Conservation (phyloP, 2,888 invertebrate species). For the Aleiodes alternator region DNA sequence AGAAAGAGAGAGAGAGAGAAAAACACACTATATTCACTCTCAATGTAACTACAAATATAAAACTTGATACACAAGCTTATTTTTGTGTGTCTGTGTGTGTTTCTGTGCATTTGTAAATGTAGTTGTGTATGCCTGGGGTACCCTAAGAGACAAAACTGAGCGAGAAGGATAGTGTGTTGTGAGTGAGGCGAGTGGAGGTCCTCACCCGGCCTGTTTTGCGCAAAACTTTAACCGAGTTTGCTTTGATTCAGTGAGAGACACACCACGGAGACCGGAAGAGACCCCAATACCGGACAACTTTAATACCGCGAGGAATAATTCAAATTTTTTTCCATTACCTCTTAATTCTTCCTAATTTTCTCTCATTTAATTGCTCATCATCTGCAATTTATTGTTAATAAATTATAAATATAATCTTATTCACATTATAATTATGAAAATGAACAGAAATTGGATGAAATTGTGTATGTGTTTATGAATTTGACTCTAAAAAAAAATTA, state of each 20-base stretch:
- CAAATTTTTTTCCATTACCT: neutral
- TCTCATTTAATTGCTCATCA: too few relatives aligned
- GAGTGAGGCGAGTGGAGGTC: constrained; percentile 53
- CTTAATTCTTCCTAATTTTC: neutral
- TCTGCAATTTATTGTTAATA: neutral
- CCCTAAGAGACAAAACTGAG: constrained; percentile 62
- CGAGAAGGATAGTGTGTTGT: constrained; percentile 43
- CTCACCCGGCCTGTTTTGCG: constrained; percentile 63
- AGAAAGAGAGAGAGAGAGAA: too few relatives aligned
- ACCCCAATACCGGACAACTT: constrained; percentile 63
- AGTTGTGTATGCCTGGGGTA: constrained; percentile 21
- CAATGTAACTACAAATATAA: too few relatives aligned
- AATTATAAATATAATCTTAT: neutral
- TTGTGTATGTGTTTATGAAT: neutral
- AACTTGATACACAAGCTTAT: too few relatives aligned
- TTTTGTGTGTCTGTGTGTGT: too few relatives aligned
- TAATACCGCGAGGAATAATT: neutral
- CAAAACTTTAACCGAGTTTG: constrained; percentile 69
- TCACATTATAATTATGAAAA: neutral
- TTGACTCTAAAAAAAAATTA: too few relatives aligned
- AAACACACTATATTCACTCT: neutral
- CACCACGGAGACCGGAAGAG: constrained; percentile 70
- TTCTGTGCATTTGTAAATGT: neutral
- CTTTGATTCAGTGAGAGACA: constrained; percentile 64
- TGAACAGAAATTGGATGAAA: neutral